Conservation (phyloP, 2,113 vertebrate species). For the Calyptomena viridis region DNA sequence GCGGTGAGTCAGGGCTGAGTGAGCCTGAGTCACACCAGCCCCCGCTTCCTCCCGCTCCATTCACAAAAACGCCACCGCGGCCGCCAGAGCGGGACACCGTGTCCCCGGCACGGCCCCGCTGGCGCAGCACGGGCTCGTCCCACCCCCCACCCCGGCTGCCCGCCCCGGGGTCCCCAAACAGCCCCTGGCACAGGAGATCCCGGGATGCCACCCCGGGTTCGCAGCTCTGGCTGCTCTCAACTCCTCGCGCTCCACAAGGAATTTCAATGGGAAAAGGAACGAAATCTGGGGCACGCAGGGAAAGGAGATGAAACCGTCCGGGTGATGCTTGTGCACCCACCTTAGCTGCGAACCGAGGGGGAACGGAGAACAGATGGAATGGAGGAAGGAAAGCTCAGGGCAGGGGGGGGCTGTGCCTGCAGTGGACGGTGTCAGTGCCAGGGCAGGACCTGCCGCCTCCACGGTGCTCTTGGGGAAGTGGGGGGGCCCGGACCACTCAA, state of each 20-base stretch:
- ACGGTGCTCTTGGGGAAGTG: fast-evolving
- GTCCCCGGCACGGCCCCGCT: not conserved
- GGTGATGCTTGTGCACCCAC: not conserved
- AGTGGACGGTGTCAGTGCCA: slow-evolving; percentile 44
- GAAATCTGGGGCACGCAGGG: not conserved
- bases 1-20: slow-evolving; percentile 74
- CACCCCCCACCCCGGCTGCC: fast-evolving
- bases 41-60: slow-evolving; percentile 77
- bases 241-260: fast-evolving
- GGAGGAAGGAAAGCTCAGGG: not conserved
- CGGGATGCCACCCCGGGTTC: fast-evolving
- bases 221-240: not conserved
- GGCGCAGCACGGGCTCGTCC: not conserved
- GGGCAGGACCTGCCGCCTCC: slow-evolving; percentile 40
- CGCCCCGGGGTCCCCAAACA: not conserved
- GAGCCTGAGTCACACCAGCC: slow-evolving; percentile 79
- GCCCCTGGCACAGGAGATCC: fast-evolving
- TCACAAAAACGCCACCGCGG: slow-evolving; percentile 77
- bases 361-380: not conserved
- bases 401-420: not conserved
- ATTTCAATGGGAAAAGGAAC: not conserved
- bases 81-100: not conserved
- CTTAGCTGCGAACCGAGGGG: not conserved
- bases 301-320: fast-evolving
- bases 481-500: not conserved